Evolutionary conservation across 2,113 vertebrate genomes (phyloP).

Genomic region (Corythoichthys haematopterus): DNA sequence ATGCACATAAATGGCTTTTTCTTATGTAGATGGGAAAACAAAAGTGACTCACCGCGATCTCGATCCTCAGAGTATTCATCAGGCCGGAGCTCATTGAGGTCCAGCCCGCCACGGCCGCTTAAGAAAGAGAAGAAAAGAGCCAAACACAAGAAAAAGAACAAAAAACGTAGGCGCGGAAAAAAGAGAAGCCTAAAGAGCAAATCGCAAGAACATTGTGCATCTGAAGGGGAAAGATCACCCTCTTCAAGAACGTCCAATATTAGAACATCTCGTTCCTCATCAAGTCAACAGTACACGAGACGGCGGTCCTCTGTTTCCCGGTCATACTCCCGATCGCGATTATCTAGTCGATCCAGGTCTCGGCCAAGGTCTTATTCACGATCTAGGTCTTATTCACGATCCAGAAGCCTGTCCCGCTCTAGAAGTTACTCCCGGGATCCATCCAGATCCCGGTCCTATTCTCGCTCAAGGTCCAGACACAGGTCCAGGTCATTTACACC

Average conservation of each 20-base stretch:
- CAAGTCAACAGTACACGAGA: conserved; percentile 67
- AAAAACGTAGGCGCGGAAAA: conserved; percentile 85
- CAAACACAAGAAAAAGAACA: conserved; percentile 89
- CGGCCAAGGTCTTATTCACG: conserved; percentile 39
- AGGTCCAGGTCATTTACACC: conserved; percentile 58
- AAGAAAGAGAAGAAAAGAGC: conserved; percentile 86
- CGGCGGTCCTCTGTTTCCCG: conserved; percentile 65
- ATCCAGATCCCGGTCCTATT: conserved; percentile 73
- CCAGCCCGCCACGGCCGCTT: conserved; percentile 70
- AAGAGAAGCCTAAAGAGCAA: conserved; percentile 77
- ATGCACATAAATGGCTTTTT: conserved; percentile 79
- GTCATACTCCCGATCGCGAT: conserved; percentile 78
- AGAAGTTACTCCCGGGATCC: conserved; percentile 56
- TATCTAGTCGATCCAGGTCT: conserved; percentile 75
- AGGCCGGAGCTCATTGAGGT: conserved; percentile 72
- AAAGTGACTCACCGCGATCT: conserved; percentile 82
- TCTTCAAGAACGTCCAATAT: conserved; percentile 72
- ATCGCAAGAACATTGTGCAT: conserved; percentile 54
- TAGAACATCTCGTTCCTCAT: conserved; percentile 74
- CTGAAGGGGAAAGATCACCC: conserved; percentile 70
- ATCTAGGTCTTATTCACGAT: conserved; percentile 73
- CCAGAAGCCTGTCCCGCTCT: conserved; percentile 58
- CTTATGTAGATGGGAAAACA: conserved; percentile 85
- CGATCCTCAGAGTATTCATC: conserved; percentile 80
- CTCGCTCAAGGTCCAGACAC: conserved; percentile 64